A percentile compares a stretch with the other conserved stretches of the same genome.
These are phyloP conservation scores for Dioctria linearis DNA, from an alignment of 2,888 invertebrate genomes.

Conservation along the genomic window DNA sequence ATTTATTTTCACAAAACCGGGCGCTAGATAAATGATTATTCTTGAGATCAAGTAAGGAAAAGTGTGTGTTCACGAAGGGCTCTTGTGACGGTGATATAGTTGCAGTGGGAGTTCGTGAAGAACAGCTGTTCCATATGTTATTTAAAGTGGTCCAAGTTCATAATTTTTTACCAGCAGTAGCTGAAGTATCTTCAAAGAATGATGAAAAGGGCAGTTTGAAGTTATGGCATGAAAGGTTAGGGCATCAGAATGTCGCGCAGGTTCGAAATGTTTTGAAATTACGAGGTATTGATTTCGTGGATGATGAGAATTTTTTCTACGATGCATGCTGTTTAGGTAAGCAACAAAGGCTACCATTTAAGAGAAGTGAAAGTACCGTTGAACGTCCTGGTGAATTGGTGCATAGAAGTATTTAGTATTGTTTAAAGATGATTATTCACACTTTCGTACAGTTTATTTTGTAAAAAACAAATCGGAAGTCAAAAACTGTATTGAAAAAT, in stretches of 20 bases:
- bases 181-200: too few relatives aligned
- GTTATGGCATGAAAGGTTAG: constrained; percentile 61
- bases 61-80: too few relatives aligned
- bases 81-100: too few relatives aligned
- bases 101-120: too few relatives aligned
- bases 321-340: constrained; percentile 51
- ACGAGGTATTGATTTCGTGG: neutral
- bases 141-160: too few relatives aligned
- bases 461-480: too few relatives aligned
- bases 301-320: constrained; percentile 22
- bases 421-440: too few relatives aligned
- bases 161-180: too few relatives aligned
- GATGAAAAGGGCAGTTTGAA: neutral
- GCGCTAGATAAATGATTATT: neutral
- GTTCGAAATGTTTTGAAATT: constrained; percentile 57
- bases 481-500: too few relatives aligned
- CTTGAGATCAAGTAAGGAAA: neutral
- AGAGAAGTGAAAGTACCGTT: neutral
- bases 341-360: constrained; percentile 39
- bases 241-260: constrained; percentile 60
- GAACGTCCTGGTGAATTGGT: constrained; percentile 29
- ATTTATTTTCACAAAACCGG: neutral
- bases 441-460: too few relatives aligned
- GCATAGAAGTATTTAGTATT: constrained; percentile 52
- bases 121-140: too few relatives aligned